Conservation (phyloP, 2,113 vertebrate species). For the Sciurus niger region DNA sequence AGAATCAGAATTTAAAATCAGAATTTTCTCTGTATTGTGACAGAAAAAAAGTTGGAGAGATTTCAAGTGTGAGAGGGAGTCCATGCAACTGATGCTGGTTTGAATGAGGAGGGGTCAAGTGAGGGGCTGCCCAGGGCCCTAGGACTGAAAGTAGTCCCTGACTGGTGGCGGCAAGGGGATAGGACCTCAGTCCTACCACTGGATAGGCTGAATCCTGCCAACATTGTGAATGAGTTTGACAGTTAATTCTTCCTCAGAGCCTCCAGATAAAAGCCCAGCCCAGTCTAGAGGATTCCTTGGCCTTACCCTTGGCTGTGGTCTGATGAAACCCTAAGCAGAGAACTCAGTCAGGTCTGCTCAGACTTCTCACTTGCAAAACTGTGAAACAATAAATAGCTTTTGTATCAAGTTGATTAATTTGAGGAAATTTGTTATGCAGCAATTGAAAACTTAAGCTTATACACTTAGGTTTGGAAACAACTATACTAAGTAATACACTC, state of each 20-base stretch:
- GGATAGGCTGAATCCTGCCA: neutral
- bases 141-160: neutral
- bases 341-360: neutral
- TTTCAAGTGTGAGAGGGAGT: neutral
- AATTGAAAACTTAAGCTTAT: neutral
- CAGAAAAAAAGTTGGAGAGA: neutral
- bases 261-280: neutral
- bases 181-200: neutral
- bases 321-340: neutral
- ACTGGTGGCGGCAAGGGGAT: neutral
- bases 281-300: neutral
- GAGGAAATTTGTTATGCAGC: neutral
- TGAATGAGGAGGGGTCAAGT: neutral
- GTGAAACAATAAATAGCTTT: neutral
- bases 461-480: neutral
- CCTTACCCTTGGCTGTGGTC: neutral
- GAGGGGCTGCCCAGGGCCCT: neutral
- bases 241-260: neutral
- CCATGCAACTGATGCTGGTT: neutral
- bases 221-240: neutral
- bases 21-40: conserved; percentile 3
- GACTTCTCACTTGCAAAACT: neutral
- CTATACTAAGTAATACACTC: neutral
- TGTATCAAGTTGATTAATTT: neutral
- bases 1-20: neutral